These are phyloP conservation scores for Siphamia tubifer DNA, from an alignment of 2,113 vertebrate species.

Conservation along the genomic window DNA sequence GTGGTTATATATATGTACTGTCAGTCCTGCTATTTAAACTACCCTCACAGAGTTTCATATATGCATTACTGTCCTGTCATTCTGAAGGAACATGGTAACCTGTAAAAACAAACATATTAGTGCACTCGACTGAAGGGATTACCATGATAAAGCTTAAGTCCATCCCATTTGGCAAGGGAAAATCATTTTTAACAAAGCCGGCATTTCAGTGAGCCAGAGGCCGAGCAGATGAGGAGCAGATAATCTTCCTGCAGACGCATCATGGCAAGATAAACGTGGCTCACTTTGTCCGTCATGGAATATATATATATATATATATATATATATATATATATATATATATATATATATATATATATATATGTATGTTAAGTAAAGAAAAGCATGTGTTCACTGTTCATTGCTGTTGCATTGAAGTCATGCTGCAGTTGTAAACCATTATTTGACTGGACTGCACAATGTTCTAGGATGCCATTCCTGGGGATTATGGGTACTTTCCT, in stretches of 20 bases:
- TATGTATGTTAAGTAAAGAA: background rate
- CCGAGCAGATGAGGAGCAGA: slow-evolving; percentile 37
- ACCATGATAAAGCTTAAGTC: slow-evolving; percentile 50
- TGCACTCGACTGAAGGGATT: slow-evolving; percentile 57
- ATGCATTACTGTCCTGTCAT: background rate
- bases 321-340: too few relatives aligned
- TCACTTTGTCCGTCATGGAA: background rate
- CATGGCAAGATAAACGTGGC: slow-evolving; percentile 29
- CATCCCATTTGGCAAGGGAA: slow-evolving; percentile 38
- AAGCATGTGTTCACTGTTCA: background rate
- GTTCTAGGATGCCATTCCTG: background rate
- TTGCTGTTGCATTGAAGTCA: background rate
- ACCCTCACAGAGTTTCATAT: background rate
- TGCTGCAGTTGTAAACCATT: too few relatives aligned
- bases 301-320: too few relatives aligned
- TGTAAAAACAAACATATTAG: slow-evolving; percentile 56
- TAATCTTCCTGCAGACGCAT: slow-evolving; percentile 52
- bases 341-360: too few relatives aligned
- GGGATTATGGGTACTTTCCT: background rate
- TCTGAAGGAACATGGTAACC: slow-evolving; percentile 15
- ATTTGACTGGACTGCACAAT: background rate
- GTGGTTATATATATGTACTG: background rate
- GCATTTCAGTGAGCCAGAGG: slow-evolving; percentile 40
- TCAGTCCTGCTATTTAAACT: background rate
- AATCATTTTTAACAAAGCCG: slow-evolving; percentile 65